Conservation (phyloP, 2,113 vertebrate genomes). For the Hystrix cristata region DNA sequence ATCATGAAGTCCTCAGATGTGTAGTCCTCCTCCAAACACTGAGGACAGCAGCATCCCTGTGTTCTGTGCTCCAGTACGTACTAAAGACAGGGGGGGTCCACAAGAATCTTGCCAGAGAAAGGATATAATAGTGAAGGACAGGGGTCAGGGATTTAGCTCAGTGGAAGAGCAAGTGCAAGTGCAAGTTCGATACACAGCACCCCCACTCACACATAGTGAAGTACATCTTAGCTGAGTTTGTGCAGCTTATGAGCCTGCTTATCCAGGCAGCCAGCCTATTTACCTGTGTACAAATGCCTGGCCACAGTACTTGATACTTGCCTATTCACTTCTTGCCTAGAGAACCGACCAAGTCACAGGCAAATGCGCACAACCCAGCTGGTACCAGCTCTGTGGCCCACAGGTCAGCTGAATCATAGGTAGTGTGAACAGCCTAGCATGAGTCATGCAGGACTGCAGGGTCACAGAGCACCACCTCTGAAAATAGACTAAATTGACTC, state of each 20-base stretch:
- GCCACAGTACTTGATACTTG: background rate
- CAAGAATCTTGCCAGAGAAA: background rate
- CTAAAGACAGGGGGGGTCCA: background rate
- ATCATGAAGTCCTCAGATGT: background rate
- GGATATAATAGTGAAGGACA: background rate
- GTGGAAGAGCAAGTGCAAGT: too few species aligned
- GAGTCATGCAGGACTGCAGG: background rate
- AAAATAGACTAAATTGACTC: background rate
- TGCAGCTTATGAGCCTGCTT: background rate
- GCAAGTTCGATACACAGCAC: too few species aligned
- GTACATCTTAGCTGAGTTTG: background rate
- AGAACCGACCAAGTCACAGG: background rate
- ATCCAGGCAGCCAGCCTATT: background rate
- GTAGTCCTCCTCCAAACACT: background rate
- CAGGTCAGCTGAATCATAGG: background rate
- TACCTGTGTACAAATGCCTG: background rate
- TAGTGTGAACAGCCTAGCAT: background rate
- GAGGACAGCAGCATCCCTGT: background rate
- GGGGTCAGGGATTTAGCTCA: too few species aligned
- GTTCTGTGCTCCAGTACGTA: background rate
- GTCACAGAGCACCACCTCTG: background rate
- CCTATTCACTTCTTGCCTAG: background rate
- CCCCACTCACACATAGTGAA: background rate
- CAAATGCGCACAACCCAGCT: background rate
- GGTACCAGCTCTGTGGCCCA: background rate